These are phyloP conservation scores for Procambarus clarkii DNA, from an alignment of 1,140 invertebrate species.

Conservation along the genomic window DNA sequence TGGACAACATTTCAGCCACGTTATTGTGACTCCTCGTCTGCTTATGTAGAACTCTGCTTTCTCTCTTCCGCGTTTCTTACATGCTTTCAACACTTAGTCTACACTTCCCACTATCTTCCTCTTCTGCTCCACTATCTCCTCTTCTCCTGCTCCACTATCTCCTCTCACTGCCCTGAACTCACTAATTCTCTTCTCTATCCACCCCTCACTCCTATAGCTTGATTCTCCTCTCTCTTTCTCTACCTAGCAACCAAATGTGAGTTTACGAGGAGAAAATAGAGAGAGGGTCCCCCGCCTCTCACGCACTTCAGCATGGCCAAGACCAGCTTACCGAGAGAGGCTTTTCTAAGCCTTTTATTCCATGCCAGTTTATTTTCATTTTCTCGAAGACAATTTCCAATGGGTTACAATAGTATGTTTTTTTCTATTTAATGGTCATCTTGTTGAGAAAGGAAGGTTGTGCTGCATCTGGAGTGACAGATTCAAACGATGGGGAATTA, in stretches of 20 bases:
- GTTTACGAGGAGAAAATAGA: background rate
- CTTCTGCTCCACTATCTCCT: too few relatives aligned
- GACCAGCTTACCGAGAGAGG: background rate
- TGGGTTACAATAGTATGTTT: background rate
- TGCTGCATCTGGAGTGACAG: background rate
- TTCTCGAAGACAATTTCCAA: background rate
- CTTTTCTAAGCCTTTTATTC: slow-evolving; percentile 2
- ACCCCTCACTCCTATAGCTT: too few relatives aligned
- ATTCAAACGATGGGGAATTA: too few relatives aligned
- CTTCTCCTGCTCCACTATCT: too few relatives aligned
- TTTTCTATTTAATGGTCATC: background rate
- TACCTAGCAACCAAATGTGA: background rate
- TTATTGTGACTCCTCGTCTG: too few relatives aligned
- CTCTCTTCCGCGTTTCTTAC: too few relatives aligned
- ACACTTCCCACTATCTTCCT: too few relatives aligned
- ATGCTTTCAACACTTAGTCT: too few relatives aligned
- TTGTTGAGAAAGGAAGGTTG: background rate
- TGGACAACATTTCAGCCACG: too few relatives aligned
- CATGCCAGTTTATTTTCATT: background rate
- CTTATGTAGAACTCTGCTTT: too few relatives aligned
- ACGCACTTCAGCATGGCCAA: background rate
- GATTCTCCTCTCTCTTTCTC: background rate
- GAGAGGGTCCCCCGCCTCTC: background rate
- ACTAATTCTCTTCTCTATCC: too few relatives aligned
- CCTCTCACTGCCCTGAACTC: too few relatives aligned